Evolutionary conservation across 92 coral and sea anemone genomes (phyloP).

Genomic region (Palythoa grandis): DNA sequence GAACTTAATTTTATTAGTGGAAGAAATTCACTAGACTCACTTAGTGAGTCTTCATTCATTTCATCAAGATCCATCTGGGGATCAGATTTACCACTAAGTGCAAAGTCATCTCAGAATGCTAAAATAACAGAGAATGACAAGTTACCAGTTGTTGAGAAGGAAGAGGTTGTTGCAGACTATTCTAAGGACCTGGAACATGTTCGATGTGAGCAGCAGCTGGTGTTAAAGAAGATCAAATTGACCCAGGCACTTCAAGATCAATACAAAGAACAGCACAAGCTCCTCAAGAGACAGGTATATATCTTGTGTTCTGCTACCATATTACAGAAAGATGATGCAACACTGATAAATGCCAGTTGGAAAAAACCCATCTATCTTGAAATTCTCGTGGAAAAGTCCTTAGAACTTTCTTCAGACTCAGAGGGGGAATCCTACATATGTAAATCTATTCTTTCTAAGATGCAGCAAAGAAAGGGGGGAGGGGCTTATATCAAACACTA

Average conservation of each 20-base stretch:
- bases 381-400: neutral
- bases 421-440: too few relatives aligned
- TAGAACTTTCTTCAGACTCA: too few relatives aligned
- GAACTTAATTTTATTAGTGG: conserved; percentile 56
- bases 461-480: too few relatives aligned
- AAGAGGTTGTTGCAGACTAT: conserved; percentile 1
- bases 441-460: too few relatives aligned
- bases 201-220: conserved; percentile 61
- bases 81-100: neutral
- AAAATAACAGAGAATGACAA: neutral
- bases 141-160: conserved; percentile 10
- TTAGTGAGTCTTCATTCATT: conserved; percentile 78
- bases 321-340: neutral
- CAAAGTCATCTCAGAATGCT: neutral
- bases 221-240: conserved; percentile 66
- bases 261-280: conserved; percentile 82
- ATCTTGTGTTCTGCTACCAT: neutral
- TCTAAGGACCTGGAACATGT: conserved; percentile 60
- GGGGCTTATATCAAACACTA: too few relatives aligned
- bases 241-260: conserved; percentile 75
- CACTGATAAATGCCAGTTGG: neutral
- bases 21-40: conserved; percentile 73
- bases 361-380: too few relatives aligned
- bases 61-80: conserved; percentile 64
- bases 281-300: conserved; percentile 68